These are phyloP conservation scores for Lasioglossum lativentre DNA, from an alignment of 2,888 invertebrate species.

Conservation along the genomic window DNA sequence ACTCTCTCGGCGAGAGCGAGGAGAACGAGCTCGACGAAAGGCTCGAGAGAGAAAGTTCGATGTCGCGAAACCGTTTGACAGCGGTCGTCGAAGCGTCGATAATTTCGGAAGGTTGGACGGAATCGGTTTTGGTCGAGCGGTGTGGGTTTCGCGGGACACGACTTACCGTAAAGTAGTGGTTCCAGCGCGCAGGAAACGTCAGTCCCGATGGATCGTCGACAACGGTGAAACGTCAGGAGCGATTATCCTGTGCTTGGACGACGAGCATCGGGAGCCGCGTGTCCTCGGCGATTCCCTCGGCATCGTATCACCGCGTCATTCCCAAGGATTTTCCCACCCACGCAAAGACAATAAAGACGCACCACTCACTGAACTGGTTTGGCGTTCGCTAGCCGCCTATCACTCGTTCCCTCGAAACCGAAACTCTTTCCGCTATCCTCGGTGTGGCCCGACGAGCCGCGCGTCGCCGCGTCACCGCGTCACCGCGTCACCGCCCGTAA, in stretches of 20 bases:
- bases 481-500: conserved; percentile 33
- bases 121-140: neutral
- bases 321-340: conserved; percentile 57
- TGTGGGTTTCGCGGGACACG: conserved; percentile 25
- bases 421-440: conserved; percentile 24
- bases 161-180: conserved; percentile 83
- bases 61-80: neutral
- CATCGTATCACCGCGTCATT: conserved; percentile 76
- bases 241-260: conserved; percentile 62
- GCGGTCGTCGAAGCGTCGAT: neutral
- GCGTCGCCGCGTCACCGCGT: conserved; percentile 52
- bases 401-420: conserved; percentile 42
- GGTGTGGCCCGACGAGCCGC: neutral
- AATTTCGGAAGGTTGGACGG: neutral
- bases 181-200: conserved; percentile 79
- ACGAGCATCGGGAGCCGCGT: conserved; percentile 70
- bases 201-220: conserved; percentile 67
- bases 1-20: neutral
- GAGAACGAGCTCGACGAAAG: neutral
- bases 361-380: conserved; percentile 64
- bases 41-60: neutral
- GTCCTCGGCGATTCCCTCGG: conserved; percentile 64
- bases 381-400: conserved; percentile 42
- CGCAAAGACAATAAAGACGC: conserved; percentile 48
- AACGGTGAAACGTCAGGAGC: conserved; percentile 60